Conservation (phyloP, 35 echinoderm and acorn worm genomes). For the Strongylocentrotus purpuratus region DNA sequence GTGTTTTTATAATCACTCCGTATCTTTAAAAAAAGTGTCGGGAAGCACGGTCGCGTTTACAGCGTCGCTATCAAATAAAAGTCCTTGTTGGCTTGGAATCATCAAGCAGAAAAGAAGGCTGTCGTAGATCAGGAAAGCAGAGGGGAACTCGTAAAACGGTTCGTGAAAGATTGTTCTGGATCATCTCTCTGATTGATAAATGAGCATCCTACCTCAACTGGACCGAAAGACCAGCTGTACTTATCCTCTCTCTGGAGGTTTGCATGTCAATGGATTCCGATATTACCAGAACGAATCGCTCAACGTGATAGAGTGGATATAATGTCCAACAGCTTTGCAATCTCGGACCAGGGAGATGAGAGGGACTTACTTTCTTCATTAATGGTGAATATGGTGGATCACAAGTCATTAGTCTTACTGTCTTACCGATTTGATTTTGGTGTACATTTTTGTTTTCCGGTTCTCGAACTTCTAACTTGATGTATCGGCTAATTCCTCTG, state of each 20-base stretch:
- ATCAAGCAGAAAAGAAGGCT: neutral
- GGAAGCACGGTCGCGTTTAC: neutral
- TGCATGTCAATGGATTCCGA: neutral
- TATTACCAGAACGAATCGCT: neutral
- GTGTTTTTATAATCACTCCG: neutral
- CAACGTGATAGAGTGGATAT: neutral
- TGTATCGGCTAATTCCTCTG: neutral
- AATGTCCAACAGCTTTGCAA: neutral
- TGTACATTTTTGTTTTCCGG: no score
- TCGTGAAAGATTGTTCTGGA: neutral
- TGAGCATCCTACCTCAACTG: neutral
- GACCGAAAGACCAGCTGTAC: neutral
- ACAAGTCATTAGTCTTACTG: neutral
- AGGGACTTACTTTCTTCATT: neutral
- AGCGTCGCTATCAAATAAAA: neutral
- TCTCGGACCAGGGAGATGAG: no score
- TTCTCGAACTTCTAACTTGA: neutral
- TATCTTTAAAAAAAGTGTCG: neutral
- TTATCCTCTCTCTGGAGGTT: neutral
- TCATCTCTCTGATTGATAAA: neutral
- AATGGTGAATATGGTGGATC: neutral
- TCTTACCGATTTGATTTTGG: neutral
- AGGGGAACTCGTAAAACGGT: neutral
- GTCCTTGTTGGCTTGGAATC: neutral
- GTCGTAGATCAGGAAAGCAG: neutral